A percentile compares a stretch with the other conserved stretches of the same genome.
These are phyloP conservation scores for Pipra filicauda DNA, from an alignment of 2,113 vertebrate genomes.

Conservation along the genomic window DNA sequence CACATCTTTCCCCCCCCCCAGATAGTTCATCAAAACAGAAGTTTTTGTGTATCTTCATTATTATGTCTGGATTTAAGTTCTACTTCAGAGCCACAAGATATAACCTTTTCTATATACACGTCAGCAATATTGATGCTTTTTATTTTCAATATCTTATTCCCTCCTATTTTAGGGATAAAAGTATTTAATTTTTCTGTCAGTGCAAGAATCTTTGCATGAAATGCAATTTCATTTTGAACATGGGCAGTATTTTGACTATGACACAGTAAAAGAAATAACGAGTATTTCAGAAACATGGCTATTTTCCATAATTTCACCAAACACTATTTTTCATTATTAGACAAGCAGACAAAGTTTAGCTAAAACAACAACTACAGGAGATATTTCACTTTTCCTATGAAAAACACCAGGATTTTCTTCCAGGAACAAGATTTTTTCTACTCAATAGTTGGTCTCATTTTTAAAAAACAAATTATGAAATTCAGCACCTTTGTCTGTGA, in stretches of 20 bases:
- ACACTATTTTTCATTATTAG: background rate
- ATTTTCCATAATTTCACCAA: background rate
- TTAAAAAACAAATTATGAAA: background rate
- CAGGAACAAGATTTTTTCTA: background rate
- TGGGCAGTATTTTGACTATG: background rate
- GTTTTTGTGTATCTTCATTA: background rate
- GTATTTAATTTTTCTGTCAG: background rate
- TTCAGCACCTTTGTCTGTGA: background rate
- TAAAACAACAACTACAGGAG: background rate
- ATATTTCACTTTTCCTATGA: background rate
- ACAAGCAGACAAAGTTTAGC: background rate
- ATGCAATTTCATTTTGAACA: background rate
- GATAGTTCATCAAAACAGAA: background rate
- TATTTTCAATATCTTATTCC: background rate
- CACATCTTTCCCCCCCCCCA: background rate
- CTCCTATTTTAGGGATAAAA: background rate
- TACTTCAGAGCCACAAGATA: background rate
- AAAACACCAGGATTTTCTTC: background rate
- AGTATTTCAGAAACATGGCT: background rate
- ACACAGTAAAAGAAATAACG: background rate
- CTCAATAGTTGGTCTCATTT: background rate
- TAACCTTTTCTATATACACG: background rate
- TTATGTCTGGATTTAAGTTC: background rate
- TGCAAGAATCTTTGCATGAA: background rate
- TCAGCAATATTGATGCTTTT: background rate